These are phyloP conservation scores for Platysteira castanea DNA, from an alignment of 2,113 vertebrate species.

Conservation along the genomic window DNA sequence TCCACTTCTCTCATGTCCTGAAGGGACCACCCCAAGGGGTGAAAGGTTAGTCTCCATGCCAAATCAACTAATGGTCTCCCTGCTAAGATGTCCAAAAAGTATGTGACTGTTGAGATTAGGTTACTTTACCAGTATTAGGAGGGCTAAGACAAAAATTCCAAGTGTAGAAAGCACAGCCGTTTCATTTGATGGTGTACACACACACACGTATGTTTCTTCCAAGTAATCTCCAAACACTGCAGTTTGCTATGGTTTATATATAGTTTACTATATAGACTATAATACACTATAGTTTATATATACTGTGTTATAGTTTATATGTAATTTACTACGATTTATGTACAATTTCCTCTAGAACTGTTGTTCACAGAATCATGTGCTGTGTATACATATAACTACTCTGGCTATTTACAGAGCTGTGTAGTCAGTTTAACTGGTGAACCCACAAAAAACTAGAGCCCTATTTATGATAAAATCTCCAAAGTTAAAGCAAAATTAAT, in stretches of 20 bases:
- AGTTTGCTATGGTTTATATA: not conserved
- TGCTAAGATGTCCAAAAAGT: slow-evolving; percentile 13
- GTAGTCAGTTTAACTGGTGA: not conserved
- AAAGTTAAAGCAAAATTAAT: not conserved
- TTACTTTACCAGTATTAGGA: slow-evolving; percentile 9
- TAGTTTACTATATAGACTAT: not conserved
- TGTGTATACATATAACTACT: no score
- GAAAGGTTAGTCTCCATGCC: slow-evolving; percentile 54
- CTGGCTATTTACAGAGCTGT: not conserved
- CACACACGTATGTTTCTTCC: not conserved
- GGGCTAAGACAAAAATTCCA: not conserved
- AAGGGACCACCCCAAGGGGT: slow-evolving; percentile 35
- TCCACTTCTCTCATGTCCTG: not conserved
- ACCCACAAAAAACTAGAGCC: not conserved
- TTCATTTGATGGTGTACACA: not conserved
- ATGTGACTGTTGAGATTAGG: slow-evolving; percentile 20
- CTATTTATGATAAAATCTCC: not conserved
- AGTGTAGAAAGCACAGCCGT: not conserved
- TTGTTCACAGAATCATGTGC: not conserved
- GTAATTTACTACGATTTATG: not conserved
- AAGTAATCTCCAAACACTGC: not conserved
- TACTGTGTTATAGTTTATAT: not conserved
- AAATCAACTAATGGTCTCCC: slow-evolving; percentile 25
- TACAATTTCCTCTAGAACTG: not conserved
- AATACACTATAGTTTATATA: not conserved